Conservation (phyloP, 2,113 vertebrate species). For the Epinephelus moara region DNA sequence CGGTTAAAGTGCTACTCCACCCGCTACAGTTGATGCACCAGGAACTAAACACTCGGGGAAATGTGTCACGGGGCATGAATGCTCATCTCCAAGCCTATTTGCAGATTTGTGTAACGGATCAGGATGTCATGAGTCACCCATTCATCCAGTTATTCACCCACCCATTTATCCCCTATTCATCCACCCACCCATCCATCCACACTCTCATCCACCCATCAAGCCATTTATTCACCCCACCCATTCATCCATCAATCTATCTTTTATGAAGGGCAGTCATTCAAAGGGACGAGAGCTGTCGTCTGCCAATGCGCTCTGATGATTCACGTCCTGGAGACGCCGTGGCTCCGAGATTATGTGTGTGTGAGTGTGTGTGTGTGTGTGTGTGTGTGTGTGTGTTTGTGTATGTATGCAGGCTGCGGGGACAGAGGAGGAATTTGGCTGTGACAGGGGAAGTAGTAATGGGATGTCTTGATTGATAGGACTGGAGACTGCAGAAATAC, state of each 20-base stretch:
- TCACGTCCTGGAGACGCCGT: constrained; percentile 50
- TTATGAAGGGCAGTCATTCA: constrained; percentile 55
- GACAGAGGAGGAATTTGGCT: constrained; percentile 23
- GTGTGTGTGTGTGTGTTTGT: neutral
- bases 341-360: neutral
- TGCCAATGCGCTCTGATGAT: constrained; percentile 49
- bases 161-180: constrained; percentile 37
- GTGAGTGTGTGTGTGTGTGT: constrained; percentile 18
- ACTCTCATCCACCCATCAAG: constrained; percentile 44
- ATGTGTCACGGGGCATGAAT: constrained; percentile 25
- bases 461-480: constrained; percentile 56
- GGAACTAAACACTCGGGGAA: constrained; percentile 28
- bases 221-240: constrained; percentile 38
- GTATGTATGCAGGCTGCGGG: neutral
- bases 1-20: neutral
- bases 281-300: constrained; percentile 45
- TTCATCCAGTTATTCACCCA: constrained; percentile 38
- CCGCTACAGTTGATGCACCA: neutral
- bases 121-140: constrained; percentile 66
- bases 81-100: constrained; percentile 47
- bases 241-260: constrained; percentile 61
- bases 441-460: constrained; percentile 32
- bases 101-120: constrained; percentile 54
- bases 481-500: constrained; percentile 15
- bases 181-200: constrained; percentile 34